Conservation (phyloP, 2,888 invertebrate genomes). For the Apoda limacodes region DNA sequence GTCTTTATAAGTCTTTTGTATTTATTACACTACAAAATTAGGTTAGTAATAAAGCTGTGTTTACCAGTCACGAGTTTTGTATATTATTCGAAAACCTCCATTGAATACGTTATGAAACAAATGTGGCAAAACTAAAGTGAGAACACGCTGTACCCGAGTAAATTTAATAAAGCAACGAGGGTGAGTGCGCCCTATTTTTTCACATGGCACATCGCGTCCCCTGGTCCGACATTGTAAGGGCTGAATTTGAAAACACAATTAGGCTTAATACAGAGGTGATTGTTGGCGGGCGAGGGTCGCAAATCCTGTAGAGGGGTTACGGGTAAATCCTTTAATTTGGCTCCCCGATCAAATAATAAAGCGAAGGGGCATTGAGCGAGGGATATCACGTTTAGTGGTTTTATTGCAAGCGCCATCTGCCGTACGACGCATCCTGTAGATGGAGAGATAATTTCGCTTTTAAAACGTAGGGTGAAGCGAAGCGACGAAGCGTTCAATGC, state of each 20-base stretch:
- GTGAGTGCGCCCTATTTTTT: slow-evolving; percentile 58
- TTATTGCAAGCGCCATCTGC: slow-evolving; percentile 70
- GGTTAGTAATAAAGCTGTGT: too few species aligned
- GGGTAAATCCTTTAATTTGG: slow-evolving; percentile 70
- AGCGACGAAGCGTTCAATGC: slow-evolving; percentile 46
- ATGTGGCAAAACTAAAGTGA: too few species aligned
- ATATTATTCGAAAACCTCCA: too few species aligned
- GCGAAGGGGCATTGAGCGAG: slow-evolving; percentile 53
- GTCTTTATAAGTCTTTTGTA: too few species aligned
- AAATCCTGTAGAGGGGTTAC: slow-evolving; percentile 46
- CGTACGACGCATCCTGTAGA: slow-evolving; percentile 48
- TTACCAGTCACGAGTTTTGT: too few species aligned
- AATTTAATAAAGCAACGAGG: slow-evolving; percentile 57
- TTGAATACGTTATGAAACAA: too few species aligned
- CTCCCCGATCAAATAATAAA: slow-evolving; percentile 70
- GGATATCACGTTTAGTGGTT: slow-evolving; percentile 70
- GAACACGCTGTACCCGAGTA: slow-evolving; percentile 38
- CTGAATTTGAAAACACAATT: slow-evolving; percentile 69
- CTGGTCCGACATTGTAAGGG: slow-evolving; percentile 48
- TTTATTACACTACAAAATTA: too few species aligned
- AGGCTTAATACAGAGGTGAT: slow-evolving; percentile 71
- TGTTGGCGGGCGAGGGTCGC: slow-evolving; percentile 63
- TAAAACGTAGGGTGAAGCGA: slow-evolving; percentile 37
- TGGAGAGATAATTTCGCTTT: slow-evolving; percentile 66
- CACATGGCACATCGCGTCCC: slow-evolving; percentile 49